These are phyloP conservation scores for Drosophila mulleri DNA, from an alignment of 2,888 invertebrate genomes.

Conservation along the genomic window DNA sequence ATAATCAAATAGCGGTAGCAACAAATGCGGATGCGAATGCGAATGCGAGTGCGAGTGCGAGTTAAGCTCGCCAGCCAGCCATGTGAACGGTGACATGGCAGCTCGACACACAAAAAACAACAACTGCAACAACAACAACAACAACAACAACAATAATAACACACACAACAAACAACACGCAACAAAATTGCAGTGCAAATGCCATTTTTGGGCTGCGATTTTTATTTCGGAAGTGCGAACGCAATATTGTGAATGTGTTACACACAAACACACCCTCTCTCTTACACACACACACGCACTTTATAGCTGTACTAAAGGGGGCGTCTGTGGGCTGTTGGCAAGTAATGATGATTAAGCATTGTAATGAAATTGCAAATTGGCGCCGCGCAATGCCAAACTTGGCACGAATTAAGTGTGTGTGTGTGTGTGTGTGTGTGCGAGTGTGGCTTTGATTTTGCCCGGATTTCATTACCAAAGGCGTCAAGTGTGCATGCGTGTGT, in stretches of 20 bases:
- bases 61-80: slow-evolving; percentile 63
- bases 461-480: slow-evolving; percentile 65
- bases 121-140: not conserved
- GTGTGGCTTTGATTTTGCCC: slow-evolving; percentile 60
- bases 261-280: slow-evolving; percentile 31
- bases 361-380: slow-evolving; percentile 82
- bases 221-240: slow-evolving; percentile 72
- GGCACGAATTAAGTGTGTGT: slow-evolving; percentile 25
- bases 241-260: slow-evolving; percentile 69
- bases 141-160: not conserved
- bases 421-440: slow-evolving; percentile 15
- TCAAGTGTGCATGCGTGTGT: slow-evolving; percentile 23
- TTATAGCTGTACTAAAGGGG: slow-evolving; percentile 35
- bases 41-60: slow-evolving; percentile 1
- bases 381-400: slow-evolving; percentile 55
- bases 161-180: slow-evolving; percentile 5
- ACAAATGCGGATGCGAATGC: slow-evolving; percentile 57
- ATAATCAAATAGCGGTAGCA: slow-evolving; percentile 73
- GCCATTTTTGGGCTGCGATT: slow-evolving; percentile 52
- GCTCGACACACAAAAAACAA: slow-evolving; percentile 34
- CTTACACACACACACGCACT: slow-evolving; percentile 16
- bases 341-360: slow-evolving; percentile 81
- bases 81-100: slow-evolving; percentile 77
- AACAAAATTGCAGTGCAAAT: slow-evolving; percentile 53
- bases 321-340: slow-evolving; percentile 26